phyloP scores from a whole-genome alignment of 2,797 vertebrate genomes.

The Chloroceryle inda region DNA sequence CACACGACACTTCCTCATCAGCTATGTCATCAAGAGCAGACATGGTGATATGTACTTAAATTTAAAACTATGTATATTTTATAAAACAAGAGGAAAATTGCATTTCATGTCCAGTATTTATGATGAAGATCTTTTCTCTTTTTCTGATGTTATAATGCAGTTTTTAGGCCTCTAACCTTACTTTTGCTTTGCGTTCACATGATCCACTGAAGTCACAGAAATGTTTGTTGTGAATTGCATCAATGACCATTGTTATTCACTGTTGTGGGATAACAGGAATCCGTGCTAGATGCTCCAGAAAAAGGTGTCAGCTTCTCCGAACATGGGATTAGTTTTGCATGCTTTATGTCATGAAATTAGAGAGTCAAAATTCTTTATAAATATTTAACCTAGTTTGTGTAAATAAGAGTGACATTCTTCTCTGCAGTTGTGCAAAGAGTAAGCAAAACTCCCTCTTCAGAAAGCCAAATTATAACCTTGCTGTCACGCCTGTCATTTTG shows the following conservation, averaged over 20 bases:
- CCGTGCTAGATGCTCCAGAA: background rate
- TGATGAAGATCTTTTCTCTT: background rate
- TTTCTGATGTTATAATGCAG: background rate
- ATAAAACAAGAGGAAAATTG: background rate
- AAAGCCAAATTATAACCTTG: background rate
- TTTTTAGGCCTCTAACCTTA: background rate
- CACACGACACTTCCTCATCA: background rate
- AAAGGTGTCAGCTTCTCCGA: background rate
- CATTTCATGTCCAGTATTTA: background rate
- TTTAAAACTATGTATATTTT: background rate
- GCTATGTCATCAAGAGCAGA: background rate
- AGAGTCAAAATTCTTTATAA: constrained; percentile 9
- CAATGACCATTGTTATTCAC: background rate
- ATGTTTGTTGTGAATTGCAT: background rate
- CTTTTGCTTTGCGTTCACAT: background rate
- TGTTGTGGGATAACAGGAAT: background rate
- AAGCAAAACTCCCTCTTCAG: background rate
- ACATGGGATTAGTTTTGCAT: background rate
- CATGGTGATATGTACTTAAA: background rate
- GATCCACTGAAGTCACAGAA: background rate
- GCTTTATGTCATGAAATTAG: background rate
- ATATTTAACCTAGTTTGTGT: constrained; percentile 36
- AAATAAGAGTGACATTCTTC: constrained; percentile 26
- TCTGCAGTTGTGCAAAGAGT: background rate
- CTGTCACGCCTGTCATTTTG: background rate